Conservation (phyloP, 53 echinoderm and acorn worm genomes). For the Echinometra lucunter region DNA sequence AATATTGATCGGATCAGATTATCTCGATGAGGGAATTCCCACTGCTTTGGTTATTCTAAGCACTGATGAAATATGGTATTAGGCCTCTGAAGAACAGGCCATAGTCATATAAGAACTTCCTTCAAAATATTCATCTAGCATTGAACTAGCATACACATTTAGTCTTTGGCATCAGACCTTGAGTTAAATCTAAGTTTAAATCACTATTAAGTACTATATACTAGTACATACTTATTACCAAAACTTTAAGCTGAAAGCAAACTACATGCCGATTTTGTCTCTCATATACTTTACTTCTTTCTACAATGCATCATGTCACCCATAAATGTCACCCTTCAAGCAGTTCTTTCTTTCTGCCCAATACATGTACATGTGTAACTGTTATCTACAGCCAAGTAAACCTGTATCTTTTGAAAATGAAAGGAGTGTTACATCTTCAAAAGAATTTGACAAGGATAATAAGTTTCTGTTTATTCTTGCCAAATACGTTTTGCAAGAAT, state of each 20-base stretch:
- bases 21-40: conserved; percentile 5
- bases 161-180: background rate
- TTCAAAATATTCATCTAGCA: no score
- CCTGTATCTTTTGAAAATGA: no score
- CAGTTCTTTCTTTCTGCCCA: no score
- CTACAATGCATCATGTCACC: no score
- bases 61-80: conserved; percentile 24
- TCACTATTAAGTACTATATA: background rate
- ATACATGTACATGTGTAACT: no score
- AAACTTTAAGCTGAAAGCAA: background rate
- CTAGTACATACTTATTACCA: background rate
- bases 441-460: no score
- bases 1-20: background rate
- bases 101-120: conserved; percentile 26
- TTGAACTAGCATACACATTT: background rate
- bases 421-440: no score
- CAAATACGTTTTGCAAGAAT: no score
- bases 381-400: no score
- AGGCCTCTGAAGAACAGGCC: background rate
- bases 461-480: no score
- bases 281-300: no score
- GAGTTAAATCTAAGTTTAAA: background rate
- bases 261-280: background rate
- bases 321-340: no score
- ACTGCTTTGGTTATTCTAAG: conserved; percentile 2